Evolutionary conservation across 2,797 vertebrate genomes (phyloP).

Genomic region (Halcyon badia): DNA sequence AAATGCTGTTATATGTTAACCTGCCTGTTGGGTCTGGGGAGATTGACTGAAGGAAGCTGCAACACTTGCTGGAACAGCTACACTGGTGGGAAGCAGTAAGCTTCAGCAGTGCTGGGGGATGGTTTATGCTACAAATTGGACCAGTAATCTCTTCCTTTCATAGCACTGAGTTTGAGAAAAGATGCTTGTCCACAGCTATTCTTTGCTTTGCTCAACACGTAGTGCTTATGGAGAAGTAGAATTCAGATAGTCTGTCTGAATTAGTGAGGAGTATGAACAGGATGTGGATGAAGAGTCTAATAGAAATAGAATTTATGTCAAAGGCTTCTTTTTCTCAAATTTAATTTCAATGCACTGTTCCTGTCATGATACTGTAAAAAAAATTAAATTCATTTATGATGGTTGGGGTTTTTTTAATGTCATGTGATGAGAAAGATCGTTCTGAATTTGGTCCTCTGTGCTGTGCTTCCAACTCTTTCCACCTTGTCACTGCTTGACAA

Average conservation of each 20-base stretch:
- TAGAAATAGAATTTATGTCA: not conserved
- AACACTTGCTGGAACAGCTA: not conserved
- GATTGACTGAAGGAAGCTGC: not conserved
- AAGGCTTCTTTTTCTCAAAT: not conserved
- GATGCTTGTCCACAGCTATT: not conserved
- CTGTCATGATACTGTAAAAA: not conserved
- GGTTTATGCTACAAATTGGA: not conserved
- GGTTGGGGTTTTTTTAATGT: not conserved
- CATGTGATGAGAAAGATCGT: not conserved
- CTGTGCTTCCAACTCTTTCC: not conserved
- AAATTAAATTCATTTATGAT: too few relatives aligned
- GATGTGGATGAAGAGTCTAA: not conserved
- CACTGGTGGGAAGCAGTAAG: not conserved
- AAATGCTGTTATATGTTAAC: not conserved
- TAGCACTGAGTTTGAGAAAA: not conserved
- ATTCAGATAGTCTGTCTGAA: not conserved
- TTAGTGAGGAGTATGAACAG: not conserved
- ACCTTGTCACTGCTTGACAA: not conserved
- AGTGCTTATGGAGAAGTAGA: not conserved
- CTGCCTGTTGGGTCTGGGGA: not conserved
- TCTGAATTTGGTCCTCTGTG: not conserved
- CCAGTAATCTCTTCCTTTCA: not conserved
- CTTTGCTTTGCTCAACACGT: not conserved
- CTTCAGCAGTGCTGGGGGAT: not conserved
- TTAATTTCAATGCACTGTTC: not conserved